Base-by-base conservation (phyloP, 1,140 invertebrate species). In the Solenopsis fugax region DNA sequence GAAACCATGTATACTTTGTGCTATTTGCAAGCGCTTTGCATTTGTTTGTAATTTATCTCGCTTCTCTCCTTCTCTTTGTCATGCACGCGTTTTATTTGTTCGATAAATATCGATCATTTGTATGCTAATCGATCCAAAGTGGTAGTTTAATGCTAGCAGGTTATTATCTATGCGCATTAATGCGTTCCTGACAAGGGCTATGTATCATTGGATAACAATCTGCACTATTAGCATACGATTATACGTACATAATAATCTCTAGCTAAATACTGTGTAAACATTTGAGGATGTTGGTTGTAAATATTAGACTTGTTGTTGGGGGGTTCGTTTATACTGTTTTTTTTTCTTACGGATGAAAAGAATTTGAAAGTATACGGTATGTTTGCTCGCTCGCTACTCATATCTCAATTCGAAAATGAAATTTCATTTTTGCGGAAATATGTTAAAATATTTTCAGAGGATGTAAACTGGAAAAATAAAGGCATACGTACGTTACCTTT, bases 371-470 rank as follows among this genome's bases (percentile, higher is more conserved):
- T 48, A 64, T 2, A 65, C 18, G 37, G 5, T 13, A 56, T 62
- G 62, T 64, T 34, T 37, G 13, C n/a, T 48, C 29, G 29, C 41
- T 76, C 12, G 37, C 34, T n/a, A 48, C 45, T 76, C 13, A 52
- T 21, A 16, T 67, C 64, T 69, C 64, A 81, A 71, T 54, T 18
- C 16, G 34, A 54, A 69, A 69, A 21, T 29, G 13, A 18, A 81
- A 56, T 48, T 81, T 13, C 10, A 54, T 54, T 45, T 80, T 9
- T 24, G 29, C 48, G 18, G 52, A 48, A 45, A 72, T 24, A 67
- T 21, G 71, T 82, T 34, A 48, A 73, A 73, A 48, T 82, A 73
- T 82, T 54, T 82, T n/a, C 41, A 34, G 18, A 67, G 52, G 16
- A 82, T 48, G 54, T 50, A 72, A 58, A 37, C n/a, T 29, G 41